Evolutionary conservation across 2,888 invertebrate genomes (phyloP), one percentile per base, ranked within the genome.

Genomic region (Selenia dentaria): DNA sequence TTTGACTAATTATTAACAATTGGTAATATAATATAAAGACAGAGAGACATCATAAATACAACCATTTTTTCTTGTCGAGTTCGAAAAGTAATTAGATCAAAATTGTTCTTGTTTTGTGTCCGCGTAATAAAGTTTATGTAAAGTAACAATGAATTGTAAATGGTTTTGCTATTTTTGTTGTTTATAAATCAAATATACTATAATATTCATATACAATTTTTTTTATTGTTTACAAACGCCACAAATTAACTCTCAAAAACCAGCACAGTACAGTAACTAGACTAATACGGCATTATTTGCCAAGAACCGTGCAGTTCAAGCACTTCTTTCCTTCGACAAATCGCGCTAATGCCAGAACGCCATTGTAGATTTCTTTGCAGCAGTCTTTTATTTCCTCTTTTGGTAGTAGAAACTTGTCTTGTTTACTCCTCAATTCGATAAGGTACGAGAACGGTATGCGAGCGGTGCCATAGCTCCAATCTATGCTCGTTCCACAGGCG

Each of bases 381-480:
- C 82, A 83, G 1, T 82, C 79, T 9, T 64, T 6, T 28, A 90
- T 90, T 61, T 87, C 77, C 13, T 74, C 71, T 50, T 67, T 83
- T 0, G 85, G 84, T 20, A 88, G 47, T 2, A 77, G 11, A 40
- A 90, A 90, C 36, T 75, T 77, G 48, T 81, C 70, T 26, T 78
- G 69, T 48, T 82, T 87, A 50, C 86, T 78, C 46, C 84, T 74
- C 24, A 90, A 48, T 51, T 90, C 90, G 5, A 89, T 49, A 13
- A 90, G 79, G 40, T 88, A 90, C 0, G 90, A 81, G 57, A 76
- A 90, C 0, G 88, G 90, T 16, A 90, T 86, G 1, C 66, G 74
- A 9, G 86, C 89, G 1, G 78, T 75, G 3, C 86, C 87, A 33
- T 90, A 89, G 50, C 87, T 87, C 89, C 90, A 90, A 53, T 90